These are phyloP conservation scores for Astropecten irregularis DNA, from an alignment of 53 echinoderm and acorn worm species.

Conservation along the genomic window DNA sequence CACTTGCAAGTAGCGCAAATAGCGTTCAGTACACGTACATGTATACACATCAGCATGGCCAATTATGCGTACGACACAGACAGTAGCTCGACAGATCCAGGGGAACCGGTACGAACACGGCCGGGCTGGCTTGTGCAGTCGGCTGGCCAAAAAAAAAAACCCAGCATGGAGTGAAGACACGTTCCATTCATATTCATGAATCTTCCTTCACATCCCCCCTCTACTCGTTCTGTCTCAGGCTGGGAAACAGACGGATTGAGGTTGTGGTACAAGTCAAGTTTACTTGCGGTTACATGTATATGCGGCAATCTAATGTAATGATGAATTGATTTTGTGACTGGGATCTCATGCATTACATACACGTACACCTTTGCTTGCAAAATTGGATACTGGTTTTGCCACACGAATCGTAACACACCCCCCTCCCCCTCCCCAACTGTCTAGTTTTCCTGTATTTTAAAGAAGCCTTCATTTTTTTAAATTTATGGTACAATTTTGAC, in stretches of 20 bases:
- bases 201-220: too few species aligned
- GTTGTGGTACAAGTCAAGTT: slow-evolving; percentile 9
- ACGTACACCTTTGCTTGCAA: background rate
- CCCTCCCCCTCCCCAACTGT: too few species aligned
- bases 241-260: background rate
- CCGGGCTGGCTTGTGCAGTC: background rate
- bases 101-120: background rate
- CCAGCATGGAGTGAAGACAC: background rate
- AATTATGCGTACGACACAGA: slow-evolving; percentile 45
- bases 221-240: too few species aligned
- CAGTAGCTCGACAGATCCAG: background rate
- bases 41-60: background rate
- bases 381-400: background rate
- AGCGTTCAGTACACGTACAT: too few species aligned
- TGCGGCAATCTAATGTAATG: background rate
- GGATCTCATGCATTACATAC: too few species aligned
- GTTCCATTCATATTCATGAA: slow-evolving; percentile 31
- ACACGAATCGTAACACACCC: too few species aligned
- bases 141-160: background rate
- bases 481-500: too few species aligned
- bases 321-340: background rate
- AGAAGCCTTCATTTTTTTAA: too few species aligned
- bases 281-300: slow-evolving; percentile 26
- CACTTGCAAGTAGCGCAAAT: too few species aligned
- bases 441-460: too few species aligned